Conservation (phyloP, 2,888 invertebrate genomes). For the Trimorus sp. region DNA sequence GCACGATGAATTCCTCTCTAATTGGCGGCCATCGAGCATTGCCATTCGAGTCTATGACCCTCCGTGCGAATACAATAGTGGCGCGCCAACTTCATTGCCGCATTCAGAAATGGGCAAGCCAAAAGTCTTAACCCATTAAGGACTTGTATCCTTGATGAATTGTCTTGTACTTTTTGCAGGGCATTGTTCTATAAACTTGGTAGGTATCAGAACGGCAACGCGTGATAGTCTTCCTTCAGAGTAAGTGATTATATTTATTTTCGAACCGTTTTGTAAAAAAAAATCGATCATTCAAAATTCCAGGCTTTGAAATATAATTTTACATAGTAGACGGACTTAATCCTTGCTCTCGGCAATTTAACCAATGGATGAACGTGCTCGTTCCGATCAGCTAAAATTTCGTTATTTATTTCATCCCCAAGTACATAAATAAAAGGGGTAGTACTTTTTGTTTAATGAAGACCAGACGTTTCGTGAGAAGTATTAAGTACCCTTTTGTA, state of each 20-base stretch:
- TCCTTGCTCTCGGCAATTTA: too few relatives aligned
- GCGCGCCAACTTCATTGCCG: conserved; percentile 42
- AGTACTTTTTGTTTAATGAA: conserved; percentile 51
- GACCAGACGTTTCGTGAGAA: conserved; percentile 54
- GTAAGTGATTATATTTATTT: too few relatives aligned
- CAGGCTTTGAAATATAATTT: too few relatives aligned
- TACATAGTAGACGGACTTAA: too few relatives aligned
- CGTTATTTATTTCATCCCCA: conserved; percentile 15
- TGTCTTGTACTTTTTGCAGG: conserved; percentile 11
- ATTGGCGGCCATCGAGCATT: conserved; percentile 65
- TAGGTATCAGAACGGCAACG: neutral
- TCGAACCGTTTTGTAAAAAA: too few relatives aligned
- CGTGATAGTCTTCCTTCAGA: too few relatives aligned
- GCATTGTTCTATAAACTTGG: conserved; percentile 6
- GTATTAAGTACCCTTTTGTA: conserved; percentile 51
- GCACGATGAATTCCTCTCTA: conserved; percentile 67
- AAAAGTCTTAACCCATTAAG: conserved; percentile 49
- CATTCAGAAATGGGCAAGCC: conserved; percentile 41
- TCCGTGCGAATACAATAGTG: conserved; percentile 55
- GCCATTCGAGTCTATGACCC: conserved; percentile 63
- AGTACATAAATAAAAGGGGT: conserved; percentile 40
- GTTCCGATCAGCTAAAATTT: neutral
- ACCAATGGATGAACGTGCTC: neutral
- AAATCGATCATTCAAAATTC: too few relatives aligned
- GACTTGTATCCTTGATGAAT: conserved; percentile 15